A percentile compares a stretch with the other conserved stretches of the same genome.
Evolutionary conservation across 2,113 vertebrate species (phyloP).

Genomic region (Monarcha castaneiventris): DNA sequence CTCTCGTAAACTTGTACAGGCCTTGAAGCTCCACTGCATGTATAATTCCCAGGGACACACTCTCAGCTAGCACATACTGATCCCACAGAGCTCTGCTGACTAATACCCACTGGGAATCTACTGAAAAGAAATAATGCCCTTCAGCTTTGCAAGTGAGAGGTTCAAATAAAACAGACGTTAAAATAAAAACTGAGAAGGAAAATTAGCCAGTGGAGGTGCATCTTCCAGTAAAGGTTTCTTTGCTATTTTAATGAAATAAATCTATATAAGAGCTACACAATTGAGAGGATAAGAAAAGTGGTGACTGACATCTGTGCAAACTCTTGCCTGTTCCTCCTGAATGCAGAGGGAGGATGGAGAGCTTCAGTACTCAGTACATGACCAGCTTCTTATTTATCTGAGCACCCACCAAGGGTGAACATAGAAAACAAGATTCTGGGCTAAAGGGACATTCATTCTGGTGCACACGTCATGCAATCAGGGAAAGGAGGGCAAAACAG

Average conservation of each 20-base stretch:
- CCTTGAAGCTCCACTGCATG: not conserved
- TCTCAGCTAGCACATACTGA: not conserved
- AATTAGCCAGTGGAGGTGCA: not conserved
- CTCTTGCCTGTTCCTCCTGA: not conserved
- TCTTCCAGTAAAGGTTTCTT: not conserved
- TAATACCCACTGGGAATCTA: not conserved
- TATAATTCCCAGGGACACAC: not conserved
- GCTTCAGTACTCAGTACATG: not conserved
- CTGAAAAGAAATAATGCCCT: not conserved
- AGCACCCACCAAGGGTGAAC: not conserved
- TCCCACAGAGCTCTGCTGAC: not conserved
- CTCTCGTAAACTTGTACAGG: not conserved
- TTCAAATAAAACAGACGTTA: not conserved
- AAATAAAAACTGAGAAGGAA: not conserved
- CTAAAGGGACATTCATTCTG: not conserved
- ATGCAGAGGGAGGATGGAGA: not conserved
- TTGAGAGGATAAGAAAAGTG: not conserved
- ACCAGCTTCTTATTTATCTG: not conserved
- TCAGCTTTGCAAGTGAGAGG: not conserved
- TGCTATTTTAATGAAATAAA: not conserved
- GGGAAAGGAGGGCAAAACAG: not conserved
- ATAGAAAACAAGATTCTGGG: not conserved
- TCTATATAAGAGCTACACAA: not conserved
- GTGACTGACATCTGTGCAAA: not conserved
- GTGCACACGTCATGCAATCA: not conserved